Conservation (phyloP, 2,888 invertebrate species). For the Baccha elongata region DNA sequence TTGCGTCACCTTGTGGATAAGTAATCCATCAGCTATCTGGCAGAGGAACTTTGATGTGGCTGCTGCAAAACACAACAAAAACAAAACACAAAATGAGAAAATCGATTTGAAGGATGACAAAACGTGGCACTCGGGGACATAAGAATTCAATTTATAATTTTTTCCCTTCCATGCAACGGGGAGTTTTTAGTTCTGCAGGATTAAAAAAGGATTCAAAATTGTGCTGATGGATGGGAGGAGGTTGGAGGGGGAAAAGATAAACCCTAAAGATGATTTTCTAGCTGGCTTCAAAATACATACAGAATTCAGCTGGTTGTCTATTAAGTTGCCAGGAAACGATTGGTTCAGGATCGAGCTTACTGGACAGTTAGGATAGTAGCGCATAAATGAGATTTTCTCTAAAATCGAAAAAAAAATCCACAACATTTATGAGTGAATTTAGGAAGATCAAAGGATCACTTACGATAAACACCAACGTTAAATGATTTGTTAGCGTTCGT, state of each 20-base stretch:
- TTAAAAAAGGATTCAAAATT: constrained; percentile 16
- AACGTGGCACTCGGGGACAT: constrained; percentile 13
- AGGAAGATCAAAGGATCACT: constrained; percentile 74
- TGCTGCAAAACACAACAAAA: constrained; percentile 71
- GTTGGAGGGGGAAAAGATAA: background rate
- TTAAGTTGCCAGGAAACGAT: constrained; percentile 83
- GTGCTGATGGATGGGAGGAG: background rate
- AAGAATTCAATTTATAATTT: constrained; percentile 67
- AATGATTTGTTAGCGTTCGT: constrained; percentile 78
- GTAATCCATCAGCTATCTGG: constrained; percentile 84
- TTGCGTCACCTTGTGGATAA: constrained; percentile 84
- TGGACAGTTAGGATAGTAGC: constrained; percentile 83
- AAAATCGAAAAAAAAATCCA: constrained; percentile 42
- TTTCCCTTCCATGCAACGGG: constrained; percentile 45
- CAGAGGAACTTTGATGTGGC: constrained; percentile 82
- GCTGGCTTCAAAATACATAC: constrained; percentile 44
- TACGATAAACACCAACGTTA: constrained; percentile 82
- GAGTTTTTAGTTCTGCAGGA: constrained; percentile 1
- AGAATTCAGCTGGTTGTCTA: constrained; percentile 79
- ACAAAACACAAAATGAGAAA: constrained; percentile 23
- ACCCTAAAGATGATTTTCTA: constrained; percentile 26
- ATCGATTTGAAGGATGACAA: constrained; percentile 14
- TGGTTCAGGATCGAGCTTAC: constrained; percentile 83
- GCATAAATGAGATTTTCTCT: constrained; percentile 84
- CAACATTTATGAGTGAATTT: constrained; percentile 8